Evolutionary conservation across 1,140 invertebrate genomes (phyloP).

Genomic region (Anastrepha ludens): DNA sequence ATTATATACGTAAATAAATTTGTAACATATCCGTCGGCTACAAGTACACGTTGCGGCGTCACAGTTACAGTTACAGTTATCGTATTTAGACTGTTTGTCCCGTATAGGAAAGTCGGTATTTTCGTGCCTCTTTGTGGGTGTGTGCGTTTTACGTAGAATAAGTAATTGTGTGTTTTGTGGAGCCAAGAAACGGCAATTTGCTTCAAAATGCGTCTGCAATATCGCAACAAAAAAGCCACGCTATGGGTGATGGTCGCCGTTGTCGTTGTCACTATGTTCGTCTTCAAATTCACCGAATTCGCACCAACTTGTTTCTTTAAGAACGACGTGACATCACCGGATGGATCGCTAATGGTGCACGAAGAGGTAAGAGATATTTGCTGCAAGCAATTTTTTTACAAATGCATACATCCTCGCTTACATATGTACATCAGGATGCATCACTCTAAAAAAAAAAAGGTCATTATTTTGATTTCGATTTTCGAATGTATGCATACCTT

Average conservation of each 20-base stretch:
- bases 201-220: slow-evolving; percentile 69
- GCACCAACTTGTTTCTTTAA: slow-evolving; percentile 72
- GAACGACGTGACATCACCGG: slow-evolving; percentile 62
- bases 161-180: not conserved
- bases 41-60: not conserved
- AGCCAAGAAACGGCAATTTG: not conserved
- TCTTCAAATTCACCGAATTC: slow-evolving; percentile 73
- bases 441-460: no score
- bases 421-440: not conserved
- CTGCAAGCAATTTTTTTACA: not conserved
- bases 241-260: slow-evolving; percentile 71
- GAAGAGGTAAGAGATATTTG: slow-evolving; percentile 66
- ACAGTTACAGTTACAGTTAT: slow-evolving; percentile 2
- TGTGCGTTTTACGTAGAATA: not conserved
- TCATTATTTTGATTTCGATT: no score
- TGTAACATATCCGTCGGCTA: slow-evolving; percentile 41
- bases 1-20: not conserved
- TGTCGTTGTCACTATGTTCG: slow-evolving; percentile 72
- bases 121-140: not conserved
- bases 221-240: slow-evolving; percentile 71
- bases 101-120: not conserved
- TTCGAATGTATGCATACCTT: no score
- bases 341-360: slow-evolving; percentile 68
- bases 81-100: not conserved
- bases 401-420: not conserved